phyloP scores from a whole-genome alignment of 2,113 vertebrate species.

The Capreolus pygargus region DNA sequence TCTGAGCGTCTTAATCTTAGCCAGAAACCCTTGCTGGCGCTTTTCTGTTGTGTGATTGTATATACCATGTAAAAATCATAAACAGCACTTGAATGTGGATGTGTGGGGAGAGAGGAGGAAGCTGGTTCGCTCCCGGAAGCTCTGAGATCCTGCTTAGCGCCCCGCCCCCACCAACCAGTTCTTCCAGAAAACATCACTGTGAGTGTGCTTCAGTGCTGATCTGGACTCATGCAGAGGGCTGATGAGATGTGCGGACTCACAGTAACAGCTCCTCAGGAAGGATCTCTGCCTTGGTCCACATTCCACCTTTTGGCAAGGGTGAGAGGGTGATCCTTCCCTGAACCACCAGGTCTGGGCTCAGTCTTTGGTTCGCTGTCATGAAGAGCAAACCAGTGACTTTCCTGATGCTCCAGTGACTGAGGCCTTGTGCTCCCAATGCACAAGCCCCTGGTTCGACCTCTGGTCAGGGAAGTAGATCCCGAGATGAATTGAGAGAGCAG shows the following conservation, averaged over 20 bases:
- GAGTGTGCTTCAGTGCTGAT: background rate
- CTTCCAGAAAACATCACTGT: background rate
- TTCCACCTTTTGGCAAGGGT: background rate
- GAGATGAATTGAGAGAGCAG: background rate
- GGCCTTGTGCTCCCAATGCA: background rate
- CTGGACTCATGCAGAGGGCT: background rate
- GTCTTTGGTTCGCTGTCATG: background rate
- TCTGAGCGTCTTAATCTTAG: constrained; percentile 24
- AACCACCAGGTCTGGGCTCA: background rate
- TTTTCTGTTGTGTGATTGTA: constrained; percentile 40
- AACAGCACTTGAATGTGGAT: constrained; percentile 31
- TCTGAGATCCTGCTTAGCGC: background rate
- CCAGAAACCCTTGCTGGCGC: constrained; percentile 50
- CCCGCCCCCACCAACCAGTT: background rate
- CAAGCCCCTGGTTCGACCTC: background rate
- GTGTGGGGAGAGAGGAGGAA: background rate
- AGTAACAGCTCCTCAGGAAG: background rate
- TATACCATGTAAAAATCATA: constrained; percentile 18
- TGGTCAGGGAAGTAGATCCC: background rate
- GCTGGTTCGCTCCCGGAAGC: background rate
- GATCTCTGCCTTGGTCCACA: background rate
- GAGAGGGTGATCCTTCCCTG: background rate
- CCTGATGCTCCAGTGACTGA: background rate
- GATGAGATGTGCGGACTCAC: background rate
- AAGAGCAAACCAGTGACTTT: background rate